Evolutionary conservation across 2,113 vertebrate species (phyloP).

Genomic region (Cyprinodon variegatus): DNA sequence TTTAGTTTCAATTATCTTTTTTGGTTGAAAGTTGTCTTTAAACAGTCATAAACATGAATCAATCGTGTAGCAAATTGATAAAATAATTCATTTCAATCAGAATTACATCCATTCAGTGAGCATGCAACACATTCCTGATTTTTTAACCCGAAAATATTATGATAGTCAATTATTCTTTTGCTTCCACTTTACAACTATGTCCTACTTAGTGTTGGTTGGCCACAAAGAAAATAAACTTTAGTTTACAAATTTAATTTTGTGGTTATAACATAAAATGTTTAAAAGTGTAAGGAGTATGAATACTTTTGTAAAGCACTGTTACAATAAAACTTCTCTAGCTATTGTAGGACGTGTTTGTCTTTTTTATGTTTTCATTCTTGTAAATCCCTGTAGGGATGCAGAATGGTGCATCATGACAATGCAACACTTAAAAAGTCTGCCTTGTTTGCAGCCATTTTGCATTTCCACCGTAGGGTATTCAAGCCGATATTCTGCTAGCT

Average conservation of each 20-base stretch:
- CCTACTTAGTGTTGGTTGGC: background rate
- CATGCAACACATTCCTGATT: background rate
- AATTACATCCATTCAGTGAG: too few species aligned
- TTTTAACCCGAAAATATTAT: background rate
- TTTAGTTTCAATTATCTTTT: too few species aligned
- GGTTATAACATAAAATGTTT: background rate
- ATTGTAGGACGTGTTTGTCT: background rate
- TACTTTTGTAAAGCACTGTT: background rate
- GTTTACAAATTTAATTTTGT: background rate
- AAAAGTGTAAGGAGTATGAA: background rate
- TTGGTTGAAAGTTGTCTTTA: too few species aligned
- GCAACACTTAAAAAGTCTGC: background rate
- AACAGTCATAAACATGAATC: too few species aligned
- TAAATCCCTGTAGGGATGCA: conserved; percentile 31
- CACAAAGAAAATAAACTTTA: background rate
- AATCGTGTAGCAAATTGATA: too few species aligned
- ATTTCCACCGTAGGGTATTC: conserved; percentile 24
- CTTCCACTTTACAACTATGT: background rate
- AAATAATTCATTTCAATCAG: too few species aligned
- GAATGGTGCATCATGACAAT: conserved; percentile 21
- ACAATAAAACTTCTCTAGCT: background rate
- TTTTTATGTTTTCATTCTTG: conserved; percentile 17
- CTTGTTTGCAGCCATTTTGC: conserved; percentile 32
- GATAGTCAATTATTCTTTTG: background rate
- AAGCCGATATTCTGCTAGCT: conserved; percentile 25